Conservation (phyloP, 1,140 invertebrate genomes). For the Drosophila neocordata region DNA sequence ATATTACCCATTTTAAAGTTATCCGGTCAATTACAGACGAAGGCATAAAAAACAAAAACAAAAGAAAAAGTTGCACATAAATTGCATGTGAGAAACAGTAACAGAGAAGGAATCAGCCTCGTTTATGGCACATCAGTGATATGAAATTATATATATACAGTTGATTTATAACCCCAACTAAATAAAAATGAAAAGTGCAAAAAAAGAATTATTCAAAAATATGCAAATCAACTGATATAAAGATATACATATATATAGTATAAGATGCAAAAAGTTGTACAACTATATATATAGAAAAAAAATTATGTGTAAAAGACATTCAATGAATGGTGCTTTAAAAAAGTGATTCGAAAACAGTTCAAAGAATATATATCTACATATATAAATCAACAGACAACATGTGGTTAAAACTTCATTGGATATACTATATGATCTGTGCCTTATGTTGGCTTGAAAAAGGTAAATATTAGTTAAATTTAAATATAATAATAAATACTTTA, state of each 20-base stretch:
- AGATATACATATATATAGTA: neutral
- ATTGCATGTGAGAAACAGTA: slow-evolving; percentile 33
- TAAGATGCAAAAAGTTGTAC: neutral
- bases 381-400: slow-evolving; percentile 39
- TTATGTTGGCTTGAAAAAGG: slow-evolving; percentile 44
- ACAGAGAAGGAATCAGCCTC: slow-evolving; percentile 1
- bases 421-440: slow-evolving; percentile 39
- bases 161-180: neutral
- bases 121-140: slow-evolving; percentile 65
- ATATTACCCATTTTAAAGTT: slow-evolving; percentile 57
- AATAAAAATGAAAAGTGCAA: neutral
- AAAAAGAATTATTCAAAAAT: neutral
- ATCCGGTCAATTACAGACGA: slow-evolving; percentile 33
- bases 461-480: no score
- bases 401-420: slow-evolving; percentile 53
- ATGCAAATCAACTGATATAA: neutral
- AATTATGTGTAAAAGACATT: neutral
- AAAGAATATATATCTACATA: neutral
- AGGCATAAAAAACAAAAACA: slow-evolving; percentile 8
- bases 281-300: neutral
- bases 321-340: slow-evolving; percentile 34
- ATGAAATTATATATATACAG: slow-evolving; percentile 26
- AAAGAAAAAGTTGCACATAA: slow-evolving; percentile 49
- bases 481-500: no score
- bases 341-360: neutral